phyloP scores from a whole-genome alignment of 2,113 vertebrate species.

The Choloepus hoffmanni region DNA sequence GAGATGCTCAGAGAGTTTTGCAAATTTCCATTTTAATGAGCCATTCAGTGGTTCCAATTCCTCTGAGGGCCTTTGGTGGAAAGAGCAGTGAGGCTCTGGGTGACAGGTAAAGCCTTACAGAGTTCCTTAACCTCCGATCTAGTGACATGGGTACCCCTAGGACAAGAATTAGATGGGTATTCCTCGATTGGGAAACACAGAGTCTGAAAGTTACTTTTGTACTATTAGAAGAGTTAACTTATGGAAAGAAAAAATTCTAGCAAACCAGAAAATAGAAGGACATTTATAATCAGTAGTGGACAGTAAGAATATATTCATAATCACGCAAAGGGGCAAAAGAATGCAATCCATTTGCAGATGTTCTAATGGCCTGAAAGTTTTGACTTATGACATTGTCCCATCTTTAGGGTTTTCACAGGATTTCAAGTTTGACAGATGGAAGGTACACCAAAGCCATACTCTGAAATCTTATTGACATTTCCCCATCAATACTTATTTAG shows the following conservation, averaged over 20 bases:
- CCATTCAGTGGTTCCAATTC: neutral
- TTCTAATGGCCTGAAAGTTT: neutral
- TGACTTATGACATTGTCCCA: rapidly evolving
- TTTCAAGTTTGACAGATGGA: neutral
- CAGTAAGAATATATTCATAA: neutral
- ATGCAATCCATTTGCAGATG: neutral
- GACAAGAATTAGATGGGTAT: neutral
- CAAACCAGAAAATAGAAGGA: neutral
- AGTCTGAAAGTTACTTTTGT: neutral
- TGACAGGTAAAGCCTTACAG: neutral
- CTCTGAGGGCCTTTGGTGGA: rapidly evolving
- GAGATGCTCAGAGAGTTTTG: neutral
- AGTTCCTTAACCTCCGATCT: neutral
- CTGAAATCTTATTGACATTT: neutral
- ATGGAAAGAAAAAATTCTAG: neutral
- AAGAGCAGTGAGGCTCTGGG: neutral
- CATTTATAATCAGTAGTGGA: neutral
- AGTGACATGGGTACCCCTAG: neutral
- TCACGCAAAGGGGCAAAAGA: neutral
- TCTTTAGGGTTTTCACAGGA: neutral
- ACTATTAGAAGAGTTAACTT: neutral
- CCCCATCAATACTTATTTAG: neutral
- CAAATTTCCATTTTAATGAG: neutral
- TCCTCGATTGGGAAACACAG: neutral
- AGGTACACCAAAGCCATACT: neutral